phyloP scores from a whole-genome alignment of 2,888 invertebrate species.

The Blera fallax region DNA sequence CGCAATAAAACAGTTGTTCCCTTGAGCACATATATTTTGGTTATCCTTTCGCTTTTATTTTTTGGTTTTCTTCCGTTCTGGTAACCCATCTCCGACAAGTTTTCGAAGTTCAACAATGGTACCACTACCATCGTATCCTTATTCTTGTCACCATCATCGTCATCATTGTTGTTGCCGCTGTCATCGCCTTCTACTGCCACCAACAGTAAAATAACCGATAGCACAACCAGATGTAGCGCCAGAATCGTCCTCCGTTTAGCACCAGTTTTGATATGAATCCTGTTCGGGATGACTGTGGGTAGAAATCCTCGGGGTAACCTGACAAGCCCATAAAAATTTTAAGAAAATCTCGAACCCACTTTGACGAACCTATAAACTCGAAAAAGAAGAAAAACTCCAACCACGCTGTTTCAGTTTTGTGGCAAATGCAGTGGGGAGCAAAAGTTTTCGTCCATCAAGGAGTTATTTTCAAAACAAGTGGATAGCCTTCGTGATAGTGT shows the following conservation, averaged over 20 bases:
- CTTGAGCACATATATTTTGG: not conserved
- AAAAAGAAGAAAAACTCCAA: not conserved
- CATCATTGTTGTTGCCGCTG: not conserved
- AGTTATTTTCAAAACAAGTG: not conserved
- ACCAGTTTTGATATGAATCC: conserved; percentile 6
- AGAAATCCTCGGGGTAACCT: conserved; percentile 20
- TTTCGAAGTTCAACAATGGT: conserved; percentile 9
- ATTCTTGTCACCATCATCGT: conserved; percentile 10
- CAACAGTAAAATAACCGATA: not conserved
- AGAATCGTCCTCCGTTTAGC: not conserved
- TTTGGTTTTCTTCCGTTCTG: not conserved
- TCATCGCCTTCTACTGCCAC: not conserved
- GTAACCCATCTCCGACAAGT: not conserved
- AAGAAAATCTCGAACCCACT: conserved; percentile 18
- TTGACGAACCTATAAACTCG: not conserved
- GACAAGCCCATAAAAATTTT: conserved; percentile 36
- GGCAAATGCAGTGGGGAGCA: not conserved
- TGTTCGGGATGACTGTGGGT: not conserved
- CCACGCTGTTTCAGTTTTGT: not conserved
- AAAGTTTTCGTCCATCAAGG: not conserved
- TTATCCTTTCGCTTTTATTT: conserved; percentile 1
- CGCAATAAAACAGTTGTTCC: not conserved
- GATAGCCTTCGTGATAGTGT: no score
- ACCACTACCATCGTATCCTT: not conserved
- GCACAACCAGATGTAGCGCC: not conserved